Evolutionary conservation across 2,797 vertebrate genomes (phyloP).

Genomic region (Spheniscus humboldti): DNA sequence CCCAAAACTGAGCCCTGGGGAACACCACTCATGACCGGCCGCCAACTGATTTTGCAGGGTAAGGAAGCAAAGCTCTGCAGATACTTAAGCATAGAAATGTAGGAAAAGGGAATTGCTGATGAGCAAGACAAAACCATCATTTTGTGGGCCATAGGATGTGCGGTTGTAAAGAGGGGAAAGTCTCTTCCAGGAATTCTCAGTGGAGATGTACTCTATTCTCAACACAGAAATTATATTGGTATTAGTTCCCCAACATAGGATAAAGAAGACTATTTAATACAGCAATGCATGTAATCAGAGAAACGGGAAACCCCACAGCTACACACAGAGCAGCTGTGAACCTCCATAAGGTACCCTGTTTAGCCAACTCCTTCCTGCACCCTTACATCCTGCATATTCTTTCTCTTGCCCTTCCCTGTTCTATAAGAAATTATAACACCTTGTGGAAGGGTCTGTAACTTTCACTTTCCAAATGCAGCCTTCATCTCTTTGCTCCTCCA

Average conservation of each 20-base stretch:
- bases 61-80: neutral
- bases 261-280: neutral
- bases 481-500: neutral
- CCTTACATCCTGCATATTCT: neutral
- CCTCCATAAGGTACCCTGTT: neutral
- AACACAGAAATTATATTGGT: neutral
- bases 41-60: neutral
- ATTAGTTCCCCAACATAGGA: neutral
- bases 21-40: too few species aligned
- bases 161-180: neutral
- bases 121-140: neutral
- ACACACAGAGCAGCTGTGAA: neutral
- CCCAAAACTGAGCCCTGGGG: too few species aligned
- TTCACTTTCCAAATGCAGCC: neutral
- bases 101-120: neutral
- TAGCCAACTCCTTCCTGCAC: neutral
- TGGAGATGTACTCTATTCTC: neutral
- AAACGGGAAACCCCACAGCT: neutral
- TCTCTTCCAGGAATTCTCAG: neutral
- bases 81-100: neutral
- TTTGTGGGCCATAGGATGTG: neutral
- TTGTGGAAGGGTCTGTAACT: neutral
- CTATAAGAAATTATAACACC: neutral
- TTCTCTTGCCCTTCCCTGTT: neutral
- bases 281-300: neutral